phyloP scores from a whole-genome alignment of 2,888 invertebrate species.

The Tachystola acroxantha region DNA sequence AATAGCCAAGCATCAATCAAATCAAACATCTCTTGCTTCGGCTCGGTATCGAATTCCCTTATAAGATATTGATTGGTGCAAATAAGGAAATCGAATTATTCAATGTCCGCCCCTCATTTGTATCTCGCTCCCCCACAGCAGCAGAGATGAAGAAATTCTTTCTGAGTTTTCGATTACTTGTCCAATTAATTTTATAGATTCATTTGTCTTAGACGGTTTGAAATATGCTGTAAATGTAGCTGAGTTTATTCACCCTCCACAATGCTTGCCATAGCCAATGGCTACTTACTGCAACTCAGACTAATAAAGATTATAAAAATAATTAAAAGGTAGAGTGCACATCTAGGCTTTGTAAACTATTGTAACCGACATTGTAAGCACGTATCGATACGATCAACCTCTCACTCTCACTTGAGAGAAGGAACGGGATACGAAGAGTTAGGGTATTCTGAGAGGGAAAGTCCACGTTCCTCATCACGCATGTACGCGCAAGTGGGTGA shows the following conservation, averaged over 20 bases:
- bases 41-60: conserved; percentile 57
- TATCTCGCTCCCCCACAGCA: conserved; percentile 68
- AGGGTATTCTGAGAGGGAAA: conserved; percentile 73
- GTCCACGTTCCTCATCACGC: conserved; percentile 70
- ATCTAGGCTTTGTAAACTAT: no score
- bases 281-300: no score
- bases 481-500: conserved; percentile 70
- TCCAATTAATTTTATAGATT: conserved; percentile 78
- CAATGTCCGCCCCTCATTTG: conserved; percentile 78
- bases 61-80: conserved; percentile 75
- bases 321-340: no score
- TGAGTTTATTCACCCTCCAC: not conserved
- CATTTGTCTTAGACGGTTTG: conserved; percentile 70
- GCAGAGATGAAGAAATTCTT: conserved; percentile 76
- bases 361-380: no score
- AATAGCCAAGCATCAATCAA: conserved; percentile 25
- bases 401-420: conserved; percentile 24
- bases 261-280: no score
- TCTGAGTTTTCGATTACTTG: conserved; percentile 78
- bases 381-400: not conserved
- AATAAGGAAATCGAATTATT: conserved; percentile 79
- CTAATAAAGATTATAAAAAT: no score
- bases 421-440: conserved; percentile 43
- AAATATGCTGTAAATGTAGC: conserved; percentile 35
- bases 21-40: conserved; percentile 28